These are phyloP conservation scores for Drosophila oshimai DNA, from an alignment of 1,140 invertebrate genomes.

Conservation along the genomic window DNA sequence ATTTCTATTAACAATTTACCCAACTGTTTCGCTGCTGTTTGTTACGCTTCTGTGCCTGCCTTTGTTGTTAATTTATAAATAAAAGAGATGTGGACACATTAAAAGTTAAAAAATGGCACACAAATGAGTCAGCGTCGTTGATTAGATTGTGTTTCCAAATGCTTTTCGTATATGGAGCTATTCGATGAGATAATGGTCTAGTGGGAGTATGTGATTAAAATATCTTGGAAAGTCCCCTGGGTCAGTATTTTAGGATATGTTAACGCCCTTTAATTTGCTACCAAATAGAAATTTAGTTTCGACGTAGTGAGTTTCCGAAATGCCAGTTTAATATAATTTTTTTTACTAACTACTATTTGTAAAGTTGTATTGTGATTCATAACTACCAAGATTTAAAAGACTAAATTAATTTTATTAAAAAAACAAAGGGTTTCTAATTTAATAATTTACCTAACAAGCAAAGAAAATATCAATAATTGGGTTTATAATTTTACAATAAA, in stretches of 20 bases:
- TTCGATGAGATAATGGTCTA: constrained; percentile 22
- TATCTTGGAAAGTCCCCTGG: neutral
- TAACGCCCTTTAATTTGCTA: constrained; percentile 1
- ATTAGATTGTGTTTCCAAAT: constrained; percentile 55
- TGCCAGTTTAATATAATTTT: neutral
- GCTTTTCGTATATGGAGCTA: neutral
- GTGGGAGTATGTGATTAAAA: constrained; percentile 25
- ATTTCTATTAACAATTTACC: constrained; percentile 37
- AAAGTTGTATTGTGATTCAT: too few species aligned
- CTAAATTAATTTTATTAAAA: too few species aligned
- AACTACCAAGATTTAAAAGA: too few species aligned
- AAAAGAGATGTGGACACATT: constrained; percentile 36
- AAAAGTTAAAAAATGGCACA: constrained; percentile 35
- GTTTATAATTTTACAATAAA: too few species aligned
- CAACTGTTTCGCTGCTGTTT: constrained; percentile 49
- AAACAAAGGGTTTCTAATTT: too few species aligned
- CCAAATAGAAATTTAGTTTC: neutral
- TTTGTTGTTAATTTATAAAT: constrained; percentile 45
- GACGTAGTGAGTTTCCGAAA: too few species aligned
- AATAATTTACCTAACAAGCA: too few species aligned
- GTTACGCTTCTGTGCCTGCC: constrained; percentile 57
- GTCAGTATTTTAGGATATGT: neutral
- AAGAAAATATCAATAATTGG: too few species aligned
- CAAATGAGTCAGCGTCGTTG: constrained; percentile 53
- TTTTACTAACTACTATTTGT: too few species aligned